phyloP scores from a whole-genome alignment of 2,113 vertebrate species.

The Saimiri boliviensis region DNA sequence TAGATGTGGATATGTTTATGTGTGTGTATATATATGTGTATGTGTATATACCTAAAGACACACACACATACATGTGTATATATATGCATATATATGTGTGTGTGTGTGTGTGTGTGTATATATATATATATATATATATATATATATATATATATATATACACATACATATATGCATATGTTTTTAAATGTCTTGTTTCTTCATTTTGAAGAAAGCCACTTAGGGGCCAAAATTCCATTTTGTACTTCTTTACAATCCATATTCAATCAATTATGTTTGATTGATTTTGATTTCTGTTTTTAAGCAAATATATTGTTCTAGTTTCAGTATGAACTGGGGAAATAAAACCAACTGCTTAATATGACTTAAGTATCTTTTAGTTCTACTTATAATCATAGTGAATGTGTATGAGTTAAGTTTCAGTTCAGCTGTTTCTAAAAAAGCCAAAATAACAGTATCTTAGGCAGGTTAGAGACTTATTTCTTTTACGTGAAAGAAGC shows the following conservation, averaged over 20 bases:
- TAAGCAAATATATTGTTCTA: background rate
- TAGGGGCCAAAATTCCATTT: constrained; percentile 2
- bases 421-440: background rate
- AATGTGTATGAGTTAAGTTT: background rate
- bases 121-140: no score
- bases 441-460: background rate
- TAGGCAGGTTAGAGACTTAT: background rate
- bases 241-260: background rate
- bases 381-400: background rate
- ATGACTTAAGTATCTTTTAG: background rate
- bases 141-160: background rate
- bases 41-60: no score
- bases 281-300: background rate
- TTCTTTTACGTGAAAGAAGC: background rate
- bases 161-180: background rate
- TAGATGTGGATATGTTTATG: background rate
- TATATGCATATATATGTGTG: background rate
- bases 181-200: background rate
- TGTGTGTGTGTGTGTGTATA: no score
- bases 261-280: background rate
- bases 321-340: constrained; percentile 1
- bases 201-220: background rate
- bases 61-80: background rate
- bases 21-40: background rate
- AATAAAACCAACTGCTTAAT: background rate